Conservation (phyloP, 2,113 vertebrate species). For the Copsychus sechellarum region DNA sequence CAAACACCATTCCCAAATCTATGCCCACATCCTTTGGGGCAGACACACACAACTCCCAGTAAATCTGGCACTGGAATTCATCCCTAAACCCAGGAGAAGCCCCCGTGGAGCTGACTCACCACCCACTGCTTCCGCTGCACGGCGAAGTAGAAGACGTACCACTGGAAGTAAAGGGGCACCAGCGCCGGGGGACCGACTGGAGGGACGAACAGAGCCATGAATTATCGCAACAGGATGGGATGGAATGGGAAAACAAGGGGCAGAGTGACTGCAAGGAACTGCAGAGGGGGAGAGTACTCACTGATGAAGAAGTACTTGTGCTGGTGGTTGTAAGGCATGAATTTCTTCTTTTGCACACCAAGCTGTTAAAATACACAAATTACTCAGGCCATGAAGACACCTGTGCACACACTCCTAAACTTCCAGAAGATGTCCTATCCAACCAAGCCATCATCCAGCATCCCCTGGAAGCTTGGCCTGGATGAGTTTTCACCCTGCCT, state of each 20-base stretch:
- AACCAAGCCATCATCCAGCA: background rate
- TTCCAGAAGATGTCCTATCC: background rate
- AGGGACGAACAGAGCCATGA: background rate
- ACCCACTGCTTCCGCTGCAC: slow-evolving; percentile 78
- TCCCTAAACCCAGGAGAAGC: background rate
- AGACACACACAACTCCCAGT: background rate
- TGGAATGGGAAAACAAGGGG: background rate
- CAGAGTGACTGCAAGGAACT: background rate
- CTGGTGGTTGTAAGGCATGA: slow-evolving; percentile 86
- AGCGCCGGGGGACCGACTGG: slow-evolving; percentile 84
- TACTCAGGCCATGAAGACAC: background rate
- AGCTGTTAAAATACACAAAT: slow-evolving; percentile 65
- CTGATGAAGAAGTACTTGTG: slow-evolving; percentile 85
- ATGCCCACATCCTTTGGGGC: background rate
- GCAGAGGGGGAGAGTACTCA: slow-evolving; percentile 66
- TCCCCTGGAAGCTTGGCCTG: background rate
- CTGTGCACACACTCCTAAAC: background rate
- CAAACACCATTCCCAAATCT: background rate
- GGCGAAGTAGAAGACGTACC: slow-evolving; percentile 83
- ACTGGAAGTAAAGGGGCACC: slow-evolving; percentile 82
- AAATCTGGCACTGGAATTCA: background rate
- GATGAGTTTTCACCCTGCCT: background rate
- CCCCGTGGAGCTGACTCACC: slow-evolving; percentile 58
- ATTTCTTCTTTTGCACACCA: slow-evolving; percentile 82
- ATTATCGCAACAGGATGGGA: background rate